Evolutionary conservation across 1,140 invertebrate species (phyloP).

Genomic region (Aphelenchoides besseyi): DNA sequence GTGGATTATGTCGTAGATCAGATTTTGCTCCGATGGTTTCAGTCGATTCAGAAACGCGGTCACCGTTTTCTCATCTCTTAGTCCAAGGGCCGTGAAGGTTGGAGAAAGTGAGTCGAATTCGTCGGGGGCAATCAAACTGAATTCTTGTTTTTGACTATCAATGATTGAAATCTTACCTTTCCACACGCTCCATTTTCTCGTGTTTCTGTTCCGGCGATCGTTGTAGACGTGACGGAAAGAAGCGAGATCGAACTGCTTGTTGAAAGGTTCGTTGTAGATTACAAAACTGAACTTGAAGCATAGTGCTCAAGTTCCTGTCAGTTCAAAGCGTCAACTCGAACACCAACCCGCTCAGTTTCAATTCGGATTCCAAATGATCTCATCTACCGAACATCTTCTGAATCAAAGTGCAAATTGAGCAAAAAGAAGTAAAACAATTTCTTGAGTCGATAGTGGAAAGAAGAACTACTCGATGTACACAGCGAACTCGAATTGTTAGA

Average conservation of each 20-base stretch:
- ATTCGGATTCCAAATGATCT: too few relatives aligned
- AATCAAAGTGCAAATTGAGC: too few relatives aligned
- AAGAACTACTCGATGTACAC: too few relatives aligned
- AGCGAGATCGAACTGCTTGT: background rate
- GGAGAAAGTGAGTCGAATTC: constrained; percentile 6
- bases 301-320: too few relatives aligned
- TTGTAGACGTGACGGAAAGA: background rate
- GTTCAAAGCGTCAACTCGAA: too few relatives aligned
- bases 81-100: constrained; percentile 2
- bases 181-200: constrained; percentile 2
- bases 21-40: constrained; percentile 9
- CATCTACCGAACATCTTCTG: too few relatives aligned
- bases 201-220: background rate
- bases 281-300: background rate
- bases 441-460: too few relatives aligned
- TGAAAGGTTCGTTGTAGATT: background rate
- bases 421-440: too few relatives aligned
- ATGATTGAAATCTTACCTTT: background rate
- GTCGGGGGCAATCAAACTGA: background rate
- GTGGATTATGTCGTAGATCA: constrained; percentile 28
- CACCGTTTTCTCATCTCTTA: constrained; percentile 17
- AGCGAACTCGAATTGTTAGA: too few relatives aligned
- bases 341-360: too few relatives aligned
- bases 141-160: background rate
- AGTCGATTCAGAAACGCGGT: constrained; percentile 21